Base-by-base conservation (phyloP, 2,888 invertebrate genomes). In the Liodrosophila aerea region DNA sequence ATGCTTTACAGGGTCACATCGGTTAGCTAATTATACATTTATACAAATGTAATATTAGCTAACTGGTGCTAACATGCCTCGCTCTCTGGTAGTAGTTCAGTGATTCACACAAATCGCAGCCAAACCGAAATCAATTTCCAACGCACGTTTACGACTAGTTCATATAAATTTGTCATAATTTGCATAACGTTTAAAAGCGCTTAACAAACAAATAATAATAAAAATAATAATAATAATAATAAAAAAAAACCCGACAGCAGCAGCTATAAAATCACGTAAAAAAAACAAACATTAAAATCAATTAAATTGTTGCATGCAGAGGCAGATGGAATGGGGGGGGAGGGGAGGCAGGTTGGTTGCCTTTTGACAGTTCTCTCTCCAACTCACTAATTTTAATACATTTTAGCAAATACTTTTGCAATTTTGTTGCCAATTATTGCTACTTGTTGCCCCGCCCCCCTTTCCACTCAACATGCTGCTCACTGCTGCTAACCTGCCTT, bases 91-190 rank as follows among this genome's bases (percentile, higher is more conserved):
- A 22, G 3, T 22, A 4, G 5, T 22, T 22, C 2, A 5, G 3
- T 22, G 22, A 22, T 22, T 22, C 22, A 2, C 22, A 22, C 22
- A 22, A 22, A 22, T 22, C 40, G 46, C 37, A 50, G 27, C 30
- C 47, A 56, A 34, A n/a, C 36, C 56, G 22, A 64, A 76, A 73
- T 84, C 81, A 73, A 73, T 83, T 80, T 67, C 64, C 49, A 85
- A 75, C 67, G 67, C 85, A 75, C 88, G 76, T 84, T 88, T 88
- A 87, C 71, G 74, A 78, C 81, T 77, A 68, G 88, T 88, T 87
- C 82, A 88, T 80, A 85, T 76, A 86, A 76, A 86, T 87, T 87
- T 87, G 88, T 78, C 76, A 82, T 85, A 73, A 87, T 87, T 87
- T 88, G 87, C 87, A 88, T 87, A 87, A 75, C 87, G 87, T 81